Conservation (phyloP, 1,140 invertebrate genomes). For the Atta cephalotes region DNA sequence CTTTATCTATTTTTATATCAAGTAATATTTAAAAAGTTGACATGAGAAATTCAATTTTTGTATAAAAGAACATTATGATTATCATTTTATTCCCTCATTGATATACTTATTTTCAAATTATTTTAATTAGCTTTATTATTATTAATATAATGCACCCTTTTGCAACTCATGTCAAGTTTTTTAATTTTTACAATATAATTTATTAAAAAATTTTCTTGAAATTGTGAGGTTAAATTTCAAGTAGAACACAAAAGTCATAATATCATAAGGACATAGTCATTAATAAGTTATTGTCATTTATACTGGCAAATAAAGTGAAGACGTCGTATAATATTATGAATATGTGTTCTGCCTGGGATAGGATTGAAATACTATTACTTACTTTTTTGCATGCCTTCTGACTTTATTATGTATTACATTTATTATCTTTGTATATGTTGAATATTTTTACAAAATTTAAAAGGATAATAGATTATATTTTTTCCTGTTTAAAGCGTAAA, state of each 20-base stretch:
- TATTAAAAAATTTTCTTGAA: neutral
- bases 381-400: slow-evolving; percentile 31
- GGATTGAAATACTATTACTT: slow-evolving; percentile 8
- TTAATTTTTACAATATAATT: neutral
- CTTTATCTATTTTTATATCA: neutral
- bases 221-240: slow-evolving; percentile 16
- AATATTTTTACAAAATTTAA: slow-evolving; percentile 7
- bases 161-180: slow-evolving; percentile 15
- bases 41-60: slow-evolving; percentile 14
- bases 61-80: neutral
- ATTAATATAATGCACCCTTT: neutral
- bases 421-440: slow-evolving; percentile 24
- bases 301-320: too few species aligned
- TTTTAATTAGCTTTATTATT: slow-evolving; percentile 1
- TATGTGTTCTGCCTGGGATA: neutral
- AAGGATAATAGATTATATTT: neutral
- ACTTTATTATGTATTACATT: slow-evolving; percentile 8
- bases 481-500: slow-evolving; percentile 1
- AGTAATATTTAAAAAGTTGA: slow-evolving; percentile 24
- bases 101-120: neutral
- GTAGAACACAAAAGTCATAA: too few species aligned
- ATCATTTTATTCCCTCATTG: neutral
- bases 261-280: too few species aligned
- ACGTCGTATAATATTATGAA: too few species aligned
- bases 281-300: too few species aligned